Conservation (phyloP, 92 coral and sea anemone genomes). For the Heliopora coerulea region DNA sequence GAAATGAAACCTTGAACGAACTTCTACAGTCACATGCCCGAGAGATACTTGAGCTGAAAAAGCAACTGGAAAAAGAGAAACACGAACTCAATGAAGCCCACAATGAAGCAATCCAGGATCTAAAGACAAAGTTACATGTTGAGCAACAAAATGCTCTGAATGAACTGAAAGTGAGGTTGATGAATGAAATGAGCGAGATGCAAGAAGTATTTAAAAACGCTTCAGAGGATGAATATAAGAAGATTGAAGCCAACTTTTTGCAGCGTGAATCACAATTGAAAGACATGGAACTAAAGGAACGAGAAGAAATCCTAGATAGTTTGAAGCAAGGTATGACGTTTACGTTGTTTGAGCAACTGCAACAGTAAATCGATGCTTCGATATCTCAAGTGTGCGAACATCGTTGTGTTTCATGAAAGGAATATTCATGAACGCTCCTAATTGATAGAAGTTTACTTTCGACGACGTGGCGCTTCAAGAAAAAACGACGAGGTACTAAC, state of each 20-base stretch:
- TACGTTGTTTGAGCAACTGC: neutral
- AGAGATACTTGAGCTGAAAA: constrained; percentile 67
- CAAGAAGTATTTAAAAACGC: constrained; percentile 42
- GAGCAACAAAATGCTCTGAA: constrained; percentile 71
- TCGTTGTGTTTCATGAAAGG: neutral
- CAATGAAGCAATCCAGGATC: constrained; percentile 39
- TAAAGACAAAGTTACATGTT: constrained; percentile 44
- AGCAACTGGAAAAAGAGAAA: constrained; percentile 65
- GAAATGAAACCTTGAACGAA: constrained; percentile 60
- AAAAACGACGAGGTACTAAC: too few relatives aligned
- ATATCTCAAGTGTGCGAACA: too few relatives aligned
- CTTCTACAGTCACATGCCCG: constrained; percentile 53
- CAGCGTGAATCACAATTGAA: constrained; percentile 16
- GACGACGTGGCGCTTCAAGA: too few relatives aligned
- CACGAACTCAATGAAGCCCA: constrained; percentile 54
- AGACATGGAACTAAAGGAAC: constrained; percentile 35
- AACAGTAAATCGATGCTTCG: too few relatives aligned
- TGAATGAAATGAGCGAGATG: constrained; percentile 58
- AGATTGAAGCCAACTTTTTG: neutral
- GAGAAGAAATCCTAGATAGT: constrained; percentile 37
- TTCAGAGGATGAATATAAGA: constrained; percentile 14
- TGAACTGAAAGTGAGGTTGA: constrained; percentile 62
- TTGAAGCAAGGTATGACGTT: constrained; percentile 26
- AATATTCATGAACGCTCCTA: too few relatives aligned
- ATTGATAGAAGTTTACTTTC: too few relatives aligned